A percentile compares a stretch with the other conserved stretches of the same genome.
Evolutionary conservation across 1,140 invertebrate genomes (phyloP).

Genomic region (Zophobas morio): DNA sequence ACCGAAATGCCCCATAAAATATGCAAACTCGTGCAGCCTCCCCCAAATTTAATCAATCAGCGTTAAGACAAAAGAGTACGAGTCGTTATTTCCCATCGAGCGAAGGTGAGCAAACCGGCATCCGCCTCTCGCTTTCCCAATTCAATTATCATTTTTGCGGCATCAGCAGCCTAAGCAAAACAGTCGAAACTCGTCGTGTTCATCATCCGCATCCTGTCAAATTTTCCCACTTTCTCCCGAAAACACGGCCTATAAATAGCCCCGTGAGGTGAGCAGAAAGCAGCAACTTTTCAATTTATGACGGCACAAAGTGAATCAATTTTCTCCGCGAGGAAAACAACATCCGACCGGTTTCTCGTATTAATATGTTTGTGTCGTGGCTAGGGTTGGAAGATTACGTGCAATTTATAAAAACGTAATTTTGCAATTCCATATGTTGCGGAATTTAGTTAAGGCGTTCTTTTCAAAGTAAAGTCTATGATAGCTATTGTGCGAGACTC

Average conservation of each 20-base stretch:
- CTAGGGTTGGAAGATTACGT: not conserved
- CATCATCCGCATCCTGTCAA: slow-evolving; percentile 32
- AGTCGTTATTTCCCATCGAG: no score
- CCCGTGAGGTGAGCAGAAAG: slow-evolving; percentile 12
- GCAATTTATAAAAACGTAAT: no score
- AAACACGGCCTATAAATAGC: slow-evolving; percentile 27
- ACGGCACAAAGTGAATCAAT: slow-evolving; percentile 29
- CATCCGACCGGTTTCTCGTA: slow-evolving; percentile 14
- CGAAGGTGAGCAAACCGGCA: no score
- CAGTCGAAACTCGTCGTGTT: slow-evolving; percentile 11
- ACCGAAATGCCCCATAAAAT: no score
- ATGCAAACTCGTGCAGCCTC: no score
- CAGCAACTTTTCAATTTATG: slow-evolving; percentile 33
- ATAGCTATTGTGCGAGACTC: no score
- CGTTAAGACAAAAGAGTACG: no score
- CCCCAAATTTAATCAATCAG: no score
- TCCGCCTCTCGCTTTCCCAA: not conserved
- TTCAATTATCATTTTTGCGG: slow-evolving; percentile 27
- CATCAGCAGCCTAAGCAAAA: slow-evolving; percentile 7
- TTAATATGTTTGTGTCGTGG: slow-evolving; percentile 20
- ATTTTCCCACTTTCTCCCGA: slow-evolving; percentile 20
- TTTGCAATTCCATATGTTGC: no score
- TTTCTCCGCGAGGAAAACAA: not conserved
- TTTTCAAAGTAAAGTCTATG: no score
- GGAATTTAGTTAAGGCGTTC: no score